phyloP scores from a whole-genome alignment of 2,888 invertebrate species.

The Eudemis profundana region DNA sequence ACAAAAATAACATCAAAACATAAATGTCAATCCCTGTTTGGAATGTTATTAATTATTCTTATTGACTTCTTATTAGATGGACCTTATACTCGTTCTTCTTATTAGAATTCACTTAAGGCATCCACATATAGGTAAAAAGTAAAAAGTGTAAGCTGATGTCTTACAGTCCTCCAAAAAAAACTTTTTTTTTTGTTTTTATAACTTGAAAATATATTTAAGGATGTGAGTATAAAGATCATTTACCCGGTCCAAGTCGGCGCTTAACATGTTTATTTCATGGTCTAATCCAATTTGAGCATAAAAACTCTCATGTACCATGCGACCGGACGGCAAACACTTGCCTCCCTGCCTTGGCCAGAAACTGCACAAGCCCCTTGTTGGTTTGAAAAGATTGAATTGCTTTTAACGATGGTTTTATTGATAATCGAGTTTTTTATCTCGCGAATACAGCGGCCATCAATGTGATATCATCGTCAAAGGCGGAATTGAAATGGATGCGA shows the following conservation, averaged over 20 bases:
- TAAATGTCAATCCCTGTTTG: too few species aligned
- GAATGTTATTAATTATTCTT: too few species aligned
- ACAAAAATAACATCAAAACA: too few species aligned
- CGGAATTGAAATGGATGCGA: slow-evolving; percentile 20
- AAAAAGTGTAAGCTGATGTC: too few species aligned
- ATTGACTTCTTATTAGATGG: too few species aligned
- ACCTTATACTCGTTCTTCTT: too few species aligned
- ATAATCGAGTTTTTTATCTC: slow-evolving; percentile 14
- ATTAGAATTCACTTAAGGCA: too few species aligned
- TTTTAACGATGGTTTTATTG: slow-evolving; percentile 35
- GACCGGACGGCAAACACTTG: slow-evolving; percentile 46
- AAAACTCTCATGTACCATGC: slow-evolving; percentile 57
- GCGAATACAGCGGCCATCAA: slow-evolving; percentile 3
- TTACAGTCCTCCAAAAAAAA: too few species aligned
- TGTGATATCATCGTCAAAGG: slow-evolving; percentile 13
- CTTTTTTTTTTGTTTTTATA: not conserved
- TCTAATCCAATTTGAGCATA: slow-evolving; percentile 68
- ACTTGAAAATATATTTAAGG: not conserved
- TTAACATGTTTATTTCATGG: slow-evolving; percentile 61
- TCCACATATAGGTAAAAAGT: too few species aligned
- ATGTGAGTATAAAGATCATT: slow-evolving; percentile 10
- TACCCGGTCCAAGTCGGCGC: slow-evolving; percentile 47
- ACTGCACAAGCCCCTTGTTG: slow-evolving; percentile 28
- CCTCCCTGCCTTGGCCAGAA: slow-evolving; percentile 47
- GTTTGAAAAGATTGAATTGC: slow-evolving; percentile 30